A percentile compares a stretch with the other conserved stretches of the same genome.
Evolutionary conservation across 2,888 invertebrate species (phyloP).

Genomic region (Mythimna albipuncta): DNA sequence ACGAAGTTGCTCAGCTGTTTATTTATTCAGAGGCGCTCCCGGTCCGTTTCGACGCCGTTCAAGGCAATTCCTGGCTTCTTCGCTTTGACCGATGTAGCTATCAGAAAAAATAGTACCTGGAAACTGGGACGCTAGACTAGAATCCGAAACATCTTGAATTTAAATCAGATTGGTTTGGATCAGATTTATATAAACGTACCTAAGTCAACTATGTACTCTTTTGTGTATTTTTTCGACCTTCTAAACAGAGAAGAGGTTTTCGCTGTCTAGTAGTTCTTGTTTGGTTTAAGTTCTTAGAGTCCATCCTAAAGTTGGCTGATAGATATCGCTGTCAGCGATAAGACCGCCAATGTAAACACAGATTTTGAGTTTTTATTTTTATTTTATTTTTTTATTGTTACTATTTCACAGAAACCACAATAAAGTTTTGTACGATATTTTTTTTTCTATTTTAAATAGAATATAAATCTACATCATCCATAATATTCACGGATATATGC

Average conservation of each 20-base stretch:
- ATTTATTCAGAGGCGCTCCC: constrained; percentile 44
- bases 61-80: constrained; percentile 15
- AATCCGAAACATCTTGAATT: constrained; percentile 8
- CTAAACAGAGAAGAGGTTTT: neutral
- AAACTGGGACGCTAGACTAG: constrained; percentile 1
- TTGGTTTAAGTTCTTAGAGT: too few relatives aligned
- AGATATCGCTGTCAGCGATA: too few relatives aligned
- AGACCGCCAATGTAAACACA: too few relatives aligned
- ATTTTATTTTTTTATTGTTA: too few relatives aligned
- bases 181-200: constrained; percentile 3
- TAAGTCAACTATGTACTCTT: constrained; percentile 7
- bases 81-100: constrained; percentile 14
- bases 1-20: constrained; percentile 41
- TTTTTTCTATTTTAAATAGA: too few relatives aligned
- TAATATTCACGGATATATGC: neutral
- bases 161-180: constrained; percentile 1
- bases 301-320: too few relatives aligned
- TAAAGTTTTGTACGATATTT: too few relatives aligned
- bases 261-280: neutral
- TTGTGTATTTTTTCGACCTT: neutral
- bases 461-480: neutral
- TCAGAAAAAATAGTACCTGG: constrained; percentile 16
- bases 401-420: too few relatives aligned
- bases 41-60: constrained; percentile 30
- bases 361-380: too few relatives aligned